Evolutionary conservation across 2,888 invertebrate species (phyloP), one percentile per base, ranked within the genome.

Genomic region (Hirtodrosophila alboralis): DNA sequence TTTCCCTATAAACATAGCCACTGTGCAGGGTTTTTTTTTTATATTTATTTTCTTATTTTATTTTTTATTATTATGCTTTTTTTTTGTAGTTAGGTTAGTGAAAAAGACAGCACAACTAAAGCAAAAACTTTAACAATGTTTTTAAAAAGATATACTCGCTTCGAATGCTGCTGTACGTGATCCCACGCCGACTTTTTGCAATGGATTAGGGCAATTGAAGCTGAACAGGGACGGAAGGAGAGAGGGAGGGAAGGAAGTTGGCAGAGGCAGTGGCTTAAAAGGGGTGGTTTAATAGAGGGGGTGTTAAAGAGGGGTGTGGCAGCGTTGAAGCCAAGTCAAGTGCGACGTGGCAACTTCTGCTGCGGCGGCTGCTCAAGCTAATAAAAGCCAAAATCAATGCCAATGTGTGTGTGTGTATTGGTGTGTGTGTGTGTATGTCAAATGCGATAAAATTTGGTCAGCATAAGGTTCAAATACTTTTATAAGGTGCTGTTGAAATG

Each of bases 381-480:
- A 84, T 85, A 85, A 83, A 83, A 86, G 79, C 84, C 76, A 76
- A 85, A 83, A 84, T 80, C 84, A 85, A 83, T 73, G 85, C 79
- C 75, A 66, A 61, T 57, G 18, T 37, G 18, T 44, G 21, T 38
- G 12, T 43, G 21, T 33, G 12, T 47, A n/a, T 41, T 4, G 18
- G n/a, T 27, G 14, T 31, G 18, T 49, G 31, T 51, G 62, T 52
- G 56, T 69, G 56, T 77, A 51, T 79, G 81, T 79, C 78, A 79
- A 71, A 76, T 79, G 70, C 73, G 80, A 81, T 84, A 86, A 85
- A 83, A 83, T 84, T 86, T 72, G 86, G 84, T 76, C 80, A 86
- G 80, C 80, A 81, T 81, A 83, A 80, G 81, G 86, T 85, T 74
- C 71, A 84, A 85, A 84, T 85, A 84, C 80, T 85, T 85, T 84